Evolutionary conservation across 1,140 invertebrate species (phyloP), one percentile per base, ranked within the genome.

Genomic region (Lutraria rhynchaena): DNA sequence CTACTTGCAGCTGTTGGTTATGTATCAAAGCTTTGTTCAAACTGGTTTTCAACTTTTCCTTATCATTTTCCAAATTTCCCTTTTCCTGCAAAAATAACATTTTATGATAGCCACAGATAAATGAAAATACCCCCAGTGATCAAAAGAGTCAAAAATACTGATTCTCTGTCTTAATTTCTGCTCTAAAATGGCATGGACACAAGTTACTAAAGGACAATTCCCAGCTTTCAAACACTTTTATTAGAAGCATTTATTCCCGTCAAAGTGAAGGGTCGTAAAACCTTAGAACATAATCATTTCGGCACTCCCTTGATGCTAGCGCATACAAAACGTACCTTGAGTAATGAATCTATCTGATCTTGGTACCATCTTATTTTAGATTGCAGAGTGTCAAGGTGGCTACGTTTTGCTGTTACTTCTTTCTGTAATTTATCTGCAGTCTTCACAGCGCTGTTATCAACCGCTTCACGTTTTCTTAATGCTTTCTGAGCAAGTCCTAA

Each of bases 401-500:
- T 86, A 60, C 91, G 85, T 76, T 92, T 91, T 27, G 83, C 84
- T 17, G 91, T 92, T 17, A 92, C 87, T 63, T 91, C 91, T 75
- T 89, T 91, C 88, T 92, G 91, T 83, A 91, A 89, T 58, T 90
- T 90, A 80, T 90, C 89, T 41, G 91, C 91, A 63, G 89, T 86
- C 35, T 89, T 88, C 3, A 91, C 86, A 67, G 90, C 91, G 89
- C 87, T 88, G 19, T 89, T 84, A 77, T 91, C 90, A 17, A 89
- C 84, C 5, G 86, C 82, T 46, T 91, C 89, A 53, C 88, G 86
- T 55, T 85, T 88, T 46, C 83, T 84, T 24, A 91, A 58, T 15
- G 90, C 87, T 77, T 89, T 90, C 77, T 87, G 86, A 37, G 90
- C 88, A 46, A 91, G 41, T 35, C 65, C 86, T 5, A 87, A 82